phyloP scores from a whole-genome alignment of 2,113 vertebrate species.

The Speoplatyrhinus poulsoni region DNA sequence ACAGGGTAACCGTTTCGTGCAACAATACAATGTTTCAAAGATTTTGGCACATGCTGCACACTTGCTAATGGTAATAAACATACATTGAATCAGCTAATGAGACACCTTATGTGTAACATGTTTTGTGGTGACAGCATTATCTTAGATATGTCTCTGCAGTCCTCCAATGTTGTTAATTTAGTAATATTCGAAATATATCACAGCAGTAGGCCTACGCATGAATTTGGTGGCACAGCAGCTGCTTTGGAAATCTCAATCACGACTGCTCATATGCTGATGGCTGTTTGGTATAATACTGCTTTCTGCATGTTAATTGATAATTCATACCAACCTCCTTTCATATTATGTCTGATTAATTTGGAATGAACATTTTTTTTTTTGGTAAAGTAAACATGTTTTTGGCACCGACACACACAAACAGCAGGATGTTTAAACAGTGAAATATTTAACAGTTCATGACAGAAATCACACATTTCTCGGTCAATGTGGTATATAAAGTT shows the following conservation, averaged over 20 bases:
- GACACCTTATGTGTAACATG: conserved; percentile 1
- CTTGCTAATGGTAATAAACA: conserved; percentile 2
- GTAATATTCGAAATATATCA: neutral
- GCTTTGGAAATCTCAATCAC: conserved; percentile 9
- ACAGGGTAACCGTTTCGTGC: conserved; percentile 23
- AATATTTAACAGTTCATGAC: conserved; percentile 31
- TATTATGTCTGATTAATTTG: neutral
- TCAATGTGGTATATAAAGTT: conserved; percentile 14
- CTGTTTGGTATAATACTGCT: conserved; percentile 6
- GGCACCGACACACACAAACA: conserved; percentile 46
- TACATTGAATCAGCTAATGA: conserved; percentile 1
- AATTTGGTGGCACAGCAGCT: conserved; percentile 10
- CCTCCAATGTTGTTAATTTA: conserved; percentile 10
- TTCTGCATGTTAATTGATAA: neutral
- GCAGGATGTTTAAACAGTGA: conserved; percentile 25
- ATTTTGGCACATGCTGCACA: conserved; percentile 48
- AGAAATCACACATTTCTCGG: conserved; percentile 28
- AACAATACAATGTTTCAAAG: conserved; percentile 25
- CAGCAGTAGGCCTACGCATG: conserved; percentile 2
- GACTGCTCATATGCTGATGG: neutral
- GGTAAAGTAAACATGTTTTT: conserved; percentile 36
- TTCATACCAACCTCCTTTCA: neutral
- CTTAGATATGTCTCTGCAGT: neutral
- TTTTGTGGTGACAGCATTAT: conserved; percentile 9
- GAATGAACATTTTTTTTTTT: neutral